Conservation (phyloP, 2,888 invertebrate species). For the Cerastoderma edule region DNA sequence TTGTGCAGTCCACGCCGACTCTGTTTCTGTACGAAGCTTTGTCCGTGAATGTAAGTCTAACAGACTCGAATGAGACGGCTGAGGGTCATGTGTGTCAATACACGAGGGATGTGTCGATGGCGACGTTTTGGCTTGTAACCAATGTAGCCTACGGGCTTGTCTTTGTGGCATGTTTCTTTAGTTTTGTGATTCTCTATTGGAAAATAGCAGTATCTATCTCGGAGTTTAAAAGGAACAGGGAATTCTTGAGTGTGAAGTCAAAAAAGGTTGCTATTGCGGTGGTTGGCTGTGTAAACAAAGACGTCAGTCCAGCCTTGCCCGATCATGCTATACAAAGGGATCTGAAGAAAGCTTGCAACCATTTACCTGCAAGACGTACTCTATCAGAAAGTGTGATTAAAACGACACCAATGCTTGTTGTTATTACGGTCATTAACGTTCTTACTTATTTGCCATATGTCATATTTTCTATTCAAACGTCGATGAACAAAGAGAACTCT, state of each 20-base stretch:
- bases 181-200: slow-evolving; percentile 14
- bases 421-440: not conserved
- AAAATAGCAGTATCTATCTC: not conserved
- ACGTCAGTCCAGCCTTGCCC: no score
- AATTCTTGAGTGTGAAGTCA: not conserved
- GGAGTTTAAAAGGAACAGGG: not conserved
- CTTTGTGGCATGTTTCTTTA: not conserved
- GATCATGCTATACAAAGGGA: no score
- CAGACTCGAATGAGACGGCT: not conserved
- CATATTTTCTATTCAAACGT: not conserved
- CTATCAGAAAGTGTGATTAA: not conserved
- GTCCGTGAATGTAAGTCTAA: not conserved
- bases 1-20: not conserved
- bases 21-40: not conserved
- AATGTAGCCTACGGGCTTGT: not conserved
- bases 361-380: no score
- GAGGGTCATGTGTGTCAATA: slow-evolving; percentile 8
- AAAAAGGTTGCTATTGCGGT: not conserved
- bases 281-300: no score
- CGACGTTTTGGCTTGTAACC: not conserved
- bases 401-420: slow-evolving; percentile 6
- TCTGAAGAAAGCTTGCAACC: no score
- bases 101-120: not conserved
- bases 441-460: slow-evolving; percentile 12
- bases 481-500: not conserved